phyloP scores from a whole-genome alignment of 2,888 invertebrate genomes.

The Nycteola revayana region DNA sequence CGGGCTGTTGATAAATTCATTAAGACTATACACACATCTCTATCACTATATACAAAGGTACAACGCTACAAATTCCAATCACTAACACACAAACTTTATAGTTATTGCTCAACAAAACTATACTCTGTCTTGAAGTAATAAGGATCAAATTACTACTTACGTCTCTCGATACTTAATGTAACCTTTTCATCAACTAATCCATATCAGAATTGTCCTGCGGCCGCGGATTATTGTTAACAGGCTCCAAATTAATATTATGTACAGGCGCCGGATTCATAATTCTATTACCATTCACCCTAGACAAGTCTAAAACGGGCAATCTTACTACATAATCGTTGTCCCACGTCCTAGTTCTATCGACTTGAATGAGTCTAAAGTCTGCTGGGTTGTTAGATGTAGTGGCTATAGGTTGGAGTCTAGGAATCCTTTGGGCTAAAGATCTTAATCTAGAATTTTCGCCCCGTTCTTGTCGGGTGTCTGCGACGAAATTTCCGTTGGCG shows the following conservation, averaged over 20 bases:
- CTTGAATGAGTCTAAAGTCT: conserved; percentile 56
- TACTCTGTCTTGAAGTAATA: too few species aligned
- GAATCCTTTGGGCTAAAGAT: conserved; percentile 58
- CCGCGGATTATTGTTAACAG: conserved; percentile 39
- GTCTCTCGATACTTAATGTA: too few species aligned
- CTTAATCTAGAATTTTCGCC: conserved; percentile 56
- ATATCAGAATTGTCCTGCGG: conserved; percentile 41
- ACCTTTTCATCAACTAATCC: conserved; percentile 32
- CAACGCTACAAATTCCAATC: too few species aligned
- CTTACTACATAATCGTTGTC: conserved; percentile 60
- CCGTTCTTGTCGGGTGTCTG: conserved; percentile 44
- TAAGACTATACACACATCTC: too few species aligned
- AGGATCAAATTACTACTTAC: too few species aligned
- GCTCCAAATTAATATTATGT: conserved; percentile 40
- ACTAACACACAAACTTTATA: too few species aligned
- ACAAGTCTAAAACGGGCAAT: conserved; percentile 55
- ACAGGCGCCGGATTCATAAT: conserved; percentile 31
- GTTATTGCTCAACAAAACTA: too few species aligned
- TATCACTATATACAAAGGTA: too few species aligned
- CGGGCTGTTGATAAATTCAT: too few species aligned
- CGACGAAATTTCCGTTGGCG: conserved; percentile 40
- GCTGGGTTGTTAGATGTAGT: conserved; percentile 30
- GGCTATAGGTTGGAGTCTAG: conserved; percentile 51
- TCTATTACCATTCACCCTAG: conserved; percentile 44
- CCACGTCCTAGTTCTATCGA: conserved; percentile 52